Conservation (phyloP, 2,113 vertebrate species). For the Empidonax traillii region DNA sequence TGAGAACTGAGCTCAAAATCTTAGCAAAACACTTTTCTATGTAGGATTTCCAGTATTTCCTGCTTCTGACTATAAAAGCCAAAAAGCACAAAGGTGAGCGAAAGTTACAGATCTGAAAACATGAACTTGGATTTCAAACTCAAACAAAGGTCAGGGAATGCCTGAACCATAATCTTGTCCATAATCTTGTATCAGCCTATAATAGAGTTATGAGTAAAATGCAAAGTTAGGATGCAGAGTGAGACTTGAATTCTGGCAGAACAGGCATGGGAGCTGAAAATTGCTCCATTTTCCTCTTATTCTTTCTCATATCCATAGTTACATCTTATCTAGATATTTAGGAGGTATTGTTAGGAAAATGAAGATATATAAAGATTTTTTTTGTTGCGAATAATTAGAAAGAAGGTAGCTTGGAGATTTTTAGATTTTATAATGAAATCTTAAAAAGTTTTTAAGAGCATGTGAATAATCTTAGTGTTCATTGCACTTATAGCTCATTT, state of each 20-base stretch:
- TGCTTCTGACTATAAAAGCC: slow-evolving; percentile 4
- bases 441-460: background rate
- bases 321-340: background rate
- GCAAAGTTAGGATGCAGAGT: background rate
- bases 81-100: slow-evolving; percentile 21
- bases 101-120: background rate
- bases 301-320: background rate
- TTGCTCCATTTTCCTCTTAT: background rate
- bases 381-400: background rate
- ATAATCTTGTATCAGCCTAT: background rate
- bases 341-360: background rate
- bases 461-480: background rate
- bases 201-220: background rate
- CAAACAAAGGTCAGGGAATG: slow-evolving; percentile 36
- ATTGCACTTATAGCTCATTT: background rate
- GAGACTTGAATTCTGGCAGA: background rate
- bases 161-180: slow-evolving; percentile 27
- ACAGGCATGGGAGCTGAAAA: background rate
- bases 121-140: slow-evolving; percentile 15
- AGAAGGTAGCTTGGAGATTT: background rate
- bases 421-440: background rate
- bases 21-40: background rate
- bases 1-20: background rate
- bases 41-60: slow-evolving; percentile 37
- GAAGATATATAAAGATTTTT: background rate